Evolutionary conservation across 2,888 invertebrate species (phyloP), one percentile per base, ranked within the genome.

Genomic region (Seladonia tumulorum): DNA sequence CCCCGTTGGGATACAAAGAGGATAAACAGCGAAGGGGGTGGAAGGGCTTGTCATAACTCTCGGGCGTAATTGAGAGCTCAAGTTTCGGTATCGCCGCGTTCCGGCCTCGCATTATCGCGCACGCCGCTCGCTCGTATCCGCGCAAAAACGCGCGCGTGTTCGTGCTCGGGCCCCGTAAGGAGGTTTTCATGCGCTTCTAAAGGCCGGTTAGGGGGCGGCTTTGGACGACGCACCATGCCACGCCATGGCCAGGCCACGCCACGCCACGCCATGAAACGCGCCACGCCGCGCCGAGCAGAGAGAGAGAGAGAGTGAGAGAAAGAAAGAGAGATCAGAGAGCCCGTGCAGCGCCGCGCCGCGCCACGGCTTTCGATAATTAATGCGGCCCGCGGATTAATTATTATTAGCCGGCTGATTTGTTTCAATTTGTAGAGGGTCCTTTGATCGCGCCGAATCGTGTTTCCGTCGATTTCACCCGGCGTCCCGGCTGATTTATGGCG

Each of bases 11-110:
- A 75, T 49, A 86, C 63, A 89, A 89, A 74, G 80, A 75, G 76
- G 82, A 79, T 77, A 68, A 35, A 35, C 22, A 66, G 29, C 83
- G 80, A 77, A 77, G 77, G 78, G 83, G 79, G 77, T 74, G 82
- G 75, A 75, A 47, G 70, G 63, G 78, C 60, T 76, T 89, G 89
- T 92, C 93, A 93, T 94, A 94, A 94, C 89, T 94, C 94, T 94
- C 90, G 79, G 82, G 57, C 82, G 92, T 94, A 94, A 94, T 95
- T 95, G 94, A 95, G 95, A 93, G 94, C 94, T 95, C 94, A 94
- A 93, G 90, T 66, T 92, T 92, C 89, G 89, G 90, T 89, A 89
- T 88, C 88, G 87, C 86, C 79, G 82, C 86, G 87, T 87, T 84
- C 88, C 78, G 71, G 71, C 68, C 80, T 60, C 82, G 79, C 82